Base-by-base conservation (phyloP, 2,113 vertebrate species). In the Perccottus glenii region DNA sequence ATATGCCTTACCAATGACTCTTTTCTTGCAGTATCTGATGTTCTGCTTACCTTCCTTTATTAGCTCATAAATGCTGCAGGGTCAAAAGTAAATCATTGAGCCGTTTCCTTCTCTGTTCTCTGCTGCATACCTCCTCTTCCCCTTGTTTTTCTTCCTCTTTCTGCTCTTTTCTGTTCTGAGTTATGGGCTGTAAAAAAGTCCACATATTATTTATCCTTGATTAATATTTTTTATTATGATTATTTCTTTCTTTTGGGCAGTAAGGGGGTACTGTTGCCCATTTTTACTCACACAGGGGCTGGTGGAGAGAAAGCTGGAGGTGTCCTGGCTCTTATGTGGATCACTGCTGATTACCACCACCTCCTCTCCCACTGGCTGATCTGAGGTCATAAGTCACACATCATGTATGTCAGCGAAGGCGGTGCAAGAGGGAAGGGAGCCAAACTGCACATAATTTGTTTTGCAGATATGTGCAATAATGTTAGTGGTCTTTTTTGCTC, bases 51-150 rank as follows among this genome's bases (percentile, higher is more conserved):
- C 87, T 76, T 64, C 67, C n/a, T 68, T 64, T 61, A 64, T 76
- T 81, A 77, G 81, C 84, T 89, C 85, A 88, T 88, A 69, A 78
- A 70, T 95, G 95, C 42, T 94, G 90, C 63, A 98, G 94, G 73
- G 81, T 91, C 70, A 96, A 93, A 79, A 98, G 90, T 82, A 98
- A 95, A 77, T 94, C 94, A 82, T 96, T 97, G 60, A 98, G 94
- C 9, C 95, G 90, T 73, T 96, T 94, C 45, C 94, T 91, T 79
- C 96, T 94, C 50, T 80, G 72, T 36, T 94, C 91, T 85, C 93
- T 88, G 73, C 91, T 89, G 80, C 80, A 78, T 71, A 70, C 65
- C 43, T 90, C 85, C 73, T 85, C 79, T 66, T 65, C 95, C 90
- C 84, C 93, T 84, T 48, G 51, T 5, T 93, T 92, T 36, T 94